Evolutionary conservation across 2,888 invertebrate species (phyloP).

Genomic region (Myopa tessellatipennis): DNA sequence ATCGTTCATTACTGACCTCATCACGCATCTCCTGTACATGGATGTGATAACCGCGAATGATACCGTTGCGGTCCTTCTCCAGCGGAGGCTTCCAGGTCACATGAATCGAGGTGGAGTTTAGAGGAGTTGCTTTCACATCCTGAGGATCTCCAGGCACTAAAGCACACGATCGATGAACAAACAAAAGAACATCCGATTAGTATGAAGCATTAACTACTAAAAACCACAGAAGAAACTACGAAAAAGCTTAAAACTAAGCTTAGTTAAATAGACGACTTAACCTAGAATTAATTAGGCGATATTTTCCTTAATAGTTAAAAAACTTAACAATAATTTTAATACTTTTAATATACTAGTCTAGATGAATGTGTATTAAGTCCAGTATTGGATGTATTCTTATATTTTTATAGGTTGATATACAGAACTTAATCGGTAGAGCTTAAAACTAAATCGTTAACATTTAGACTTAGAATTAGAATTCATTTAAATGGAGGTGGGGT

Average conservation of each 20-base stretch:
- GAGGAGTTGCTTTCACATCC: constrained; percentile 86
- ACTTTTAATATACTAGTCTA: too few relatives aligned
- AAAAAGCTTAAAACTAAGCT: constrained; percentile 5
- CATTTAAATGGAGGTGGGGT: too few relatives aligned
- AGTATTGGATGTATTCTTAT: too few relatives aligned
- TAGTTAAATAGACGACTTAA: neutral
- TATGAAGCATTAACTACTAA: neutral
- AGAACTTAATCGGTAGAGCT: neutral
- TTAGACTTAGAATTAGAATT: neutral
- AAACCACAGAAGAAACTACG: too few relatives aligned
- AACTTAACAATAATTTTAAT: too few relatives aligned
- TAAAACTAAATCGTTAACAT: neutral
- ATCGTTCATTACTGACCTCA: constrained; percentile 72
- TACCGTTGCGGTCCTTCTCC: constrained; percentile 91
- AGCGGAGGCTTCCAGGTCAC: constrained; percentile 95
- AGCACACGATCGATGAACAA: constrained; percentile 31
- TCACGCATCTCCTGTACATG: constrained; percentile 91
- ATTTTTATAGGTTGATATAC: too few relatives aligned
- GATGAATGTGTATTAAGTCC: too few relatives aligned
- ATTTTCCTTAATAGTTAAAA: too few relatives aligned
- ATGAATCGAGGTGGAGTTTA: constrained; percentile 96
- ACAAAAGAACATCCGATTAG: constrained; percentile 45
- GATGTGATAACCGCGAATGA: constrained; percentile 96
- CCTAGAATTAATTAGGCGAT: too few relatives aligned
- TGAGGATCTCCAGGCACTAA: constrained; percentile 98